Evolutionary conservation across 1,140 invertebrate species (phyloP), one percentile per base, ranked within the genome.

Genomic region (Charaxes varanes): DNA sequence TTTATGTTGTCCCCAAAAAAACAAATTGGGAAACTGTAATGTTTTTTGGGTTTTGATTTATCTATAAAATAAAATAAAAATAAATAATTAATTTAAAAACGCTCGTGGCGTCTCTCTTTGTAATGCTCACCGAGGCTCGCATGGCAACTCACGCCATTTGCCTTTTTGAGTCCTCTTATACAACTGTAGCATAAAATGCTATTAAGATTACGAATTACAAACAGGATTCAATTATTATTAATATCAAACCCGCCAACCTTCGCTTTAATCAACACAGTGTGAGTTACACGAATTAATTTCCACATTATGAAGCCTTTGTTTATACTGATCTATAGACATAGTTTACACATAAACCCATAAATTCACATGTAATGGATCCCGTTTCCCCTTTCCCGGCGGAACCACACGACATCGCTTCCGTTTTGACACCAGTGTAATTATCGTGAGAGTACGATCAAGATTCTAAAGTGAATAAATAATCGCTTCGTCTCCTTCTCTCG

Each of bases 341-440:
- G 41, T 43, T 34, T 43, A 43, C 36, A 38, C 32, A 43, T 43
- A 50, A 54, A 53, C 42, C 53, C 56, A 66, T 66, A 70, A 66
- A 70, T 66, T 43, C 21, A 45, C 36, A 35, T 19, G 41, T 47
- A 48, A 51, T 51, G 37, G 46, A 32, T 28, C 43, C 41, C 41
- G 43, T 53, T 62, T 57, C 60, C 57, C 53, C 46, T 55, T 56
- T 38, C 40, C 41, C 42, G 40, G 35, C 31, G 42, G 44, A 44
- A 56, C 59, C 56, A 57, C 59, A 60, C 28, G 28, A 31, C 21
- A 42, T 59, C 42, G 38, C 61, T 66, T 78, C 73, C 73, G 68
- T 59, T 67, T 70, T 68, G 60, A 66, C 65, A 67, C 58, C 38
- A 34, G 50, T 50, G 52, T 69, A 67, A 78, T 73, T 63, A 53